These are phyloP conservation scores for Ahaetulla prasina DNA, from an alignment of 2,113 vertebrate genomes.

Conservation along the genomic window DNA sequence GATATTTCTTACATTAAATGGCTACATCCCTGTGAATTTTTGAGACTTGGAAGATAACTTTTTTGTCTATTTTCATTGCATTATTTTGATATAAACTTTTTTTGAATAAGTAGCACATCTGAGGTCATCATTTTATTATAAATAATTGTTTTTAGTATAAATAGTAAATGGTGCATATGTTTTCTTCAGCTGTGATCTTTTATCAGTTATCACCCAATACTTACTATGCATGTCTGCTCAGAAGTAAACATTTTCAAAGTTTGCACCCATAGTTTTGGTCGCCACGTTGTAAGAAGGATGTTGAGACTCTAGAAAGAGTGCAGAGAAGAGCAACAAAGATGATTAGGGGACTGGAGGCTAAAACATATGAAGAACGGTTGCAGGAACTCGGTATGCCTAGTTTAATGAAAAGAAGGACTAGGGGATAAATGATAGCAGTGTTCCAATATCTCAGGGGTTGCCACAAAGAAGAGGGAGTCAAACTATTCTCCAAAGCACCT, in stretches of 20 bases:
- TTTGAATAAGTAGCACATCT: neutral
- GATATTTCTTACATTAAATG: neutral
- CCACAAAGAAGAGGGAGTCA: too few relatives aligned
- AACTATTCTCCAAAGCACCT: too few relatives aligned
- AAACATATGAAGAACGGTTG: too few relatives aligned
- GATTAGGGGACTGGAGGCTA: too few relatives aligned
- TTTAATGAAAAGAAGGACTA: too few relatives aligned
- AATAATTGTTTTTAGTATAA: neutral
- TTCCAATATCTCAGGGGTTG: too few relatives aligned
- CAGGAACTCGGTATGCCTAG: too few relatives aligned
- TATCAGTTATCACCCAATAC: neutral
- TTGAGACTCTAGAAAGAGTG: too few relatives aligned
- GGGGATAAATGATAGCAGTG: too few relatives aligned
- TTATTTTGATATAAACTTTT: neutral
- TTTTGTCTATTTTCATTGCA: neutral
- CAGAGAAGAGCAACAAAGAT: too few relatives aligned
- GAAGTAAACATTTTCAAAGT: neutral
- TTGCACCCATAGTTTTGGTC: neutral
- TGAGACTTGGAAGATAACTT: neutral
- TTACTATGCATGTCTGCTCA: neutral
- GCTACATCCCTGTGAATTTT: neutral
- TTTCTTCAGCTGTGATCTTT: neutral
- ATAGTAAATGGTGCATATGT: neutral
- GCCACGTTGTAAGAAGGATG: too few relatives aligned
- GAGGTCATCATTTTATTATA: neutral